Conservation (phyloP, 2,797 vertebrate species). For the Neostethus bicornis region DNA sequence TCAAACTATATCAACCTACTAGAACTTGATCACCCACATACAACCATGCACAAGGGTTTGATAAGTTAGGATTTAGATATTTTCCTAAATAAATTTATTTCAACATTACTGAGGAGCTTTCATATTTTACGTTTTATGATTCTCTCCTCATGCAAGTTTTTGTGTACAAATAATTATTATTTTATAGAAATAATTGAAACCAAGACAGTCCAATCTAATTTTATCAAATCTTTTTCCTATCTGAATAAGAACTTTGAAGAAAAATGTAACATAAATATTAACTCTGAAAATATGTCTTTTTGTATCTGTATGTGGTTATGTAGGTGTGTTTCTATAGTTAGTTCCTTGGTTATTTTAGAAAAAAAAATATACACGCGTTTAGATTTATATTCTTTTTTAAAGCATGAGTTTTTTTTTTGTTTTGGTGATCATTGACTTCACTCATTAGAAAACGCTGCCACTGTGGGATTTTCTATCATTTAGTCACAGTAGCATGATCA, state of each 20-base stretch:
- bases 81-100: slow-evolving; percentile 24
- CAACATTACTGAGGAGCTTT: background rate
- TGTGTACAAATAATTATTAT: too few species aligned
- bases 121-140: background rate
- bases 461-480: slow-evolving; percentile 30
- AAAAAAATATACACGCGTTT: too few species aligned
- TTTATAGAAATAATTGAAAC: too few species aligned
- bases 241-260: slow-evolving; percentile 5
- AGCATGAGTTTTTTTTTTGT: slow-evolving; percentile 4
- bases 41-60: slow-evolving; percentile 22
- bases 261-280: background rate
- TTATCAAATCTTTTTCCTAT: slow-evolving; percentile 2
- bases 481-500: slow-evolving; percentile 37
- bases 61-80: slow-evolving; percentile 23
- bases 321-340: background rate
- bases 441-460: slow-evolving; percentile 2
- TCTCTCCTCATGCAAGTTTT: background rate
- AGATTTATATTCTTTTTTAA: too few species aligned
- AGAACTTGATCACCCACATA: slow-evolving; percentile 24
- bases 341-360: too few species aligned
- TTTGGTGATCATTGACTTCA: background rate
- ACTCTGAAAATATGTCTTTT: background rate
- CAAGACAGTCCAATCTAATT: background rate
- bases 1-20: slow-evolving; percentile 31
- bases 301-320: background rate